A percentile compares a stretch with the other conserved stretches of the same genome.
Evolutionary conservation across 1,140 invertebrate species (phyloP).

Genomic region (Drosophila simulans): DNA sequence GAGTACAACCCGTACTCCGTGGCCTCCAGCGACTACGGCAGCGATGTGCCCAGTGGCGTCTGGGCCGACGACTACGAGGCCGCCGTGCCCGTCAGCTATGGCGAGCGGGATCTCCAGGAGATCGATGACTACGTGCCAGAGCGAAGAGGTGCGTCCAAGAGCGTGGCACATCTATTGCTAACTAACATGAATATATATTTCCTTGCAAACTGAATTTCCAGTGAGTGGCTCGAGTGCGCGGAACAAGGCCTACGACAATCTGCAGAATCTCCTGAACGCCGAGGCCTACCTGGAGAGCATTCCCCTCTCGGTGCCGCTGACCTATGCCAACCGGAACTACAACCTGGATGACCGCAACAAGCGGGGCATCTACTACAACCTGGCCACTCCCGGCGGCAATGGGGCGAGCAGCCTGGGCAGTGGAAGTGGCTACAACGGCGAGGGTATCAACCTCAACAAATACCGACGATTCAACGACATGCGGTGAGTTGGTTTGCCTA

Average conservation of each 20-base stretch:
- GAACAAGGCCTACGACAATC: conserved; percentile 81
- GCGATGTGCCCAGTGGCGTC: conserved; percentile 38
- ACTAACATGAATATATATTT: too few species aligned
- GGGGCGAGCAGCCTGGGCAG: conserved; percentile 11
- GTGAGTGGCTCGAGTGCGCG: conserved; percentile 49
- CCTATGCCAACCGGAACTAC: conserved; percentile 78
- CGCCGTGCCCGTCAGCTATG: conserved; percentile 42
- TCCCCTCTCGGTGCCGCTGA: conserved; percentile 68
- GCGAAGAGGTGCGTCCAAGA: conserved; percentile 48
- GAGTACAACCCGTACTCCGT: conserved; percentile 64
- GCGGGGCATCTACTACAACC: conserved; percentile 67
- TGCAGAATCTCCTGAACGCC: conserved; percentile 77
- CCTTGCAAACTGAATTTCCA: conserved; percentile 1
- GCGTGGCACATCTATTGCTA: too few species aligned
- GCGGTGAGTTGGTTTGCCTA: conserved; percentile 57
- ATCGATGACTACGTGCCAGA: conserved; percentile 75
- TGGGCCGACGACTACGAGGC: conserved; percentile 69
- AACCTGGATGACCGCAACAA: conserved; percentile 78
- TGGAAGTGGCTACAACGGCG: conserved; percentile 29
- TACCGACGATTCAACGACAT: conserved; percentile 76
- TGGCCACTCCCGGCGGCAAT: conserved; percentile 36
- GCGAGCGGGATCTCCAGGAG: conserved; percentile 70
- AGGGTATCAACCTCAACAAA: conserved; percentile 72
- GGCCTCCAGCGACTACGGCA: conserved; percentile 38
- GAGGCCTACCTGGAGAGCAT: conserved; percentile 78